These are phyloP conservation scores for Anastrepha obliqua DNA, from an alignment of 1,140 invertebrate species.

Conservation along the genomic window DNA sequence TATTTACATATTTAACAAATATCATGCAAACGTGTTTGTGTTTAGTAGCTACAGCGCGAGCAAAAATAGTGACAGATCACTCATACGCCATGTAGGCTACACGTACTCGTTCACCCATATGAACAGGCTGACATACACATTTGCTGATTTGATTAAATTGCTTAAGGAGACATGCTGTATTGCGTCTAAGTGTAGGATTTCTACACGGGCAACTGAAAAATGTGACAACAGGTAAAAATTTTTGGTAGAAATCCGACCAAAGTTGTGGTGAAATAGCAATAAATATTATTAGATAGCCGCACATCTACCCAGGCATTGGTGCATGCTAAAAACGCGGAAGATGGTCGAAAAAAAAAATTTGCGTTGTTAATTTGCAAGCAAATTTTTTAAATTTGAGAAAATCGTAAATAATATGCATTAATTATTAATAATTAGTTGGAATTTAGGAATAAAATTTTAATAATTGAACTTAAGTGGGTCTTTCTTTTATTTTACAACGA, in stretches of 20 bases:
- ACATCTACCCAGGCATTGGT: neutral
- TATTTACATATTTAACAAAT: neutral
- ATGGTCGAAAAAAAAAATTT: neutral
- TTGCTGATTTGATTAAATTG: slow-evolving; percentile 16
- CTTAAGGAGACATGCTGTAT: slow-evolving; percentile 23
- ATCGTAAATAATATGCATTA: neutral
- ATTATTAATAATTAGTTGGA: neutral
- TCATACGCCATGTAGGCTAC: slow-evolving; percentile 17
- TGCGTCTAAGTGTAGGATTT: slow-evolving; percentile 17
- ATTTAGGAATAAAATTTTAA: too few relatives aligned
- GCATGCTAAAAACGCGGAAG: slow-evolving; percentile 17
- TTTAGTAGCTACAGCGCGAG: neutral
- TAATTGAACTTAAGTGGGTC: too few relatives aligned
- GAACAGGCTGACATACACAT: neutral
- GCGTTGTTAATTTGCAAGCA: neutral
- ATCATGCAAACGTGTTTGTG: neutral
- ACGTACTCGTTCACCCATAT: neutral
- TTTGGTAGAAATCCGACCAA: neutral
- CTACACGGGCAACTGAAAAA: neutral
- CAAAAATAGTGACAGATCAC: slow-evolving; percentile 8
- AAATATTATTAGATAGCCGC: neutral
- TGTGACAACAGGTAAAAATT: slow-evolving; percentile 21
- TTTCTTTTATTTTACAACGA: too few relatives aligned
- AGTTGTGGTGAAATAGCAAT: neutral
- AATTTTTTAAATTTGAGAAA: neutral